These are phyloP conservation scores for Muntiacus reevesi DNA, from an alignment of 2,113 vertebrate genomes.

Conservation along the genomic window DNA sequence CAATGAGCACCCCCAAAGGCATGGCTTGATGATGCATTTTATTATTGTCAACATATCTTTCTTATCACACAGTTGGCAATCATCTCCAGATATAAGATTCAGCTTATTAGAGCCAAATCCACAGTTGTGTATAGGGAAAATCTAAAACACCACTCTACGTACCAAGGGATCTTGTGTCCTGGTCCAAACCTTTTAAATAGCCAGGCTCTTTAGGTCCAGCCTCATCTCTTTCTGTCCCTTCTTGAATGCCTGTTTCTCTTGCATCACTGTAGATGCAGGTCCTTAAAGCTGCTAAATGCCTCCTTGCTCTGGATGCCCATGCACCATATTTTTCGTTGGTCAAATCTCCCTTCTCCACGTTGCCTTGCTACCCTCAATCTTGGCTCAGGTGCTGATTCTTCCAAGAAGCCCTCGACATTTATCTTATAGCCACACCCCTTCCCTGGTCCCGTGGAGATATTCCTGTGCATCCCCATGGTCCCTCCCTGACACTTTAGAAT, in stretches of 20 bases:
- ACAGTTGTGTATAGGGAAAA: neutral
- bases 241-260: neutral
- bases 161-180: neutral
- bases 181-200: neutral
- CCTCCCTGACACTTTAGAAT: neutral
- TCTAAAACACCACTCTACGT: neutral
- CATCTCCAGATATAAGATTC: neutral
- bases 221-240: neutral
- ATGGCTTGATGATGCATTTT: neutral
- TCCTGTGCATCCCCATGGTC: too few species aligned
- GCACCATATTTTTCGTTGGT: neutral
- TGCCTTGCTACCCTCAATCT: neutral
- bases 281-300: neutral
- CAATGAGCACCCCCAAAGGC: neutral
- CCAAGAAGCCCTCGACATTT: neutral
- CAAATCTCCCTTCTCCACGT: neutral
- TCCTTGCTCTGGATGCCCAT: neutral
- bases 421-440: neutral
- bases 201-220: neutral
- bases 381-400: neutral
- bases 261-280: neutral
- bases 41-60: neutral
- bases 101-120: neutral
- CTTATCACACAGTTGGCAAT: neutral
- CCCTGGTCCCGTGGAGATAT: neutral